Percentiles rank a stretch among this genome's conserved stretches.
Evolutionary conservation across 2,797 vertebrate genomes (phyloP).

Genomic region (Oreochromis mossambicus): DNA sequence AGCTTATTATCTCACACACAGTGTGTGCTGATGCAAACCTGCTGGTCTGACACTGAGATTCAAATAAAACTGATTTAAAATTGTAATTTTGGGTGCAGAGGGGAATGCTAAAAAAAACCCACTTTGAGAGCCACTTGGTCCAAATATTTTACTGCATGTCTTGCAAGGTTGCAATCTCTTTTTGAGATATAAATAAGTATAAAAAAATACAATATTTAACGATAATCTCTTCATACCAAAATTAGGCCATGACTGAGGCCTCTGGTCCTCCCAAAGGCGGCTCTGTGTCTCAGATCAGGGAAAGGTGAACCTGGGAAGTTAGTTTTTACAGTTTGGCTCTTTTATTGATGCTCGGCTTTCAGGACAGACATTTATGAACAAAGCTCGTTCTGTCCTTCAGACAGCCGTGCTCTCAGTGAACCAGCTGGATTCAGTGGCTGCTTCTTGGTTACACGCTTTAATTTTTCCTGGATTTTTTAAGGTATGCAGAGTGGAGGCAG

Average conservation of each 20-base stretch:
- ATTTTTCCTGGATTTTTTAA: not conserved
- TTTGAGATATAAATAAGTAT: not conserved
- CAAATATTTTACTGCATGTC: not conserved
- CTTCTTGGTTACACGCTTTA: rapidly evolving
- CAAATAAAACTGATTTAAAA: not conserved
- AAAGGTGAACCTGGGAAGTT: not conserved
- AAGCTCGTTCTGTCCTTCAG: rapidly evolving
- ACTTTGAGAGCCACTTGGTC: not conserved
- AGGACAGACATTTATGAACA: not conserved
- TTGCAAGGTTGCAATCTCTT: rapidly evolving
- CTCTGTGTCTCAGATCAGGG: rapidly evolving
- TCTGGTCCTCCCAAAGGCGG: not conserved
- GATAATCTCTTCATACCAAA: rapidly evolving
- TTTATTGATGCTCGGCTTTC: not conserved
- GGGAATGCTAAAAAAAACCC: rapidly evolving
- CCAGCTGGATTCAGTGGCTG: not conserved
- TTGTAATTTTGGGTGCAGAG: not conserved
- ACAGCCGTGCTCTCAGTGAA: not conserved
- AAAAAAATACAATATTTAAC: not conserved
- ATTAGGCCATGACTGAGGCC: rapidly evolving
- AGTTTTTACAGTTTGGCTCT: not conserved
- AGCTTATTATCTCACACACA: rapidly evolving
- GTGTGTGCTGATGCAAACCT: not conserved
- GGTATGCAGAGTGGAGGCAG: not conserved
- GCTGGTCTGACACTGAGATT: too few relatives aligned